Conservation (phyloP, 1,140 invertebrate genomes). For the Euura lappo region DNA sequence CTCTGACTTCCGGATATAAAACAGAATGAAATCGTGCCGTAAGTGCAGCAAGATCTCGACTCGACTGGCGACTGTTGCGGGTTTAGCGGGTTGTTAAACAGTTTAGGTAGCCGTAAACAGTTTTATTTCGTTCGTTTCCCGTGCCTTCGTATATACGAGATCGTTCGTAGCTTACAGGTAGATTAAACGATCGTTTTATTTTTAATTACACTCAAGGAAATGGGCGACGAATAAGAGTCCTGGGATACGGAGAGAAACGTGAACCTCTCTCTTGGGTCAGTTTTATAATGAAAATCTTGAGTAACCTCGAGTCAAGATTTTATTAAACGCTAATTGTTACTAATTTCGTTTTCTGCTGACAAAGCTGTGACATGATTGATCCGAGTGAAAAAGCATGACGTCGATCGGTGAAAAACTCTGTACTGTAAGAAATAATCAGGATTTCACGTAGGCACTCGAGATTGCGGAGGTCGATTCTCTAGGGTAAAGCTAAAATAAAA, state of each 20-base stretch:
- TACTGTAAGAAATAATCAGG: too few species aligned
- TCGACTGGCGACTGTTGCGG: conserved; percentile 2
- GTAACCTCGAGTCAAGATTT: not conserved
- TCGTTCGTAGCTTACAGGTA: conserved; percentile 1
- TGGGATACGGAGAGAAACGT: not conserved
- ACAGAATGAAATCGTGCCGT: too few species aligned
- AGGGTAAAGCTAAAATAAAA: too few species aligned
- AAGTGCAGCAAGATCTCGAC: not conserved
- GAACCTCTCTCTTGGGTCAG: not conserved
- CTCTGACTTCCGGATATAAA: too few species aligned
- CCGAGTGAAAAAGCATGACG: too few species aligned
- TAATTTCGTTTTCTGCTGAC: not conserved
- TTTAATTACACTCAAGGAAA: not conserved
- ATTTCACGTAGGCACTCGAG: too few species aligned
- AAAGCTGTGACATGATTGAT: not conserved
- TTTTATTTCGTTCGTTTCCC: not conserved
- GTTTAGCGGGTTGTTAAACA: conserved; percentile 1
- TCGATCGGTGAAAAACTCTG: too few species aligned
- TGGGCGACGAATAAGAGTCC: not conserved
- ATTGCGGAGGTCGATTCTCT: too few species aligned
- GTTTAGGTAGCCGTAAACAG: conserved; percentile 2
- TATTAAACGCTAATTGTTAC: conserved; percentile 1
- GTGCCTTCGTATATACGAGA: not conserved
- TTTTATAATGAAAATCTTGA: not conserved
- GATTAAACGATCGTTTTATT: not conserved